Base-by-base conservation (phyloP, 2,888 invertebrate genomes). In the Metellina segmentata region DNA sequence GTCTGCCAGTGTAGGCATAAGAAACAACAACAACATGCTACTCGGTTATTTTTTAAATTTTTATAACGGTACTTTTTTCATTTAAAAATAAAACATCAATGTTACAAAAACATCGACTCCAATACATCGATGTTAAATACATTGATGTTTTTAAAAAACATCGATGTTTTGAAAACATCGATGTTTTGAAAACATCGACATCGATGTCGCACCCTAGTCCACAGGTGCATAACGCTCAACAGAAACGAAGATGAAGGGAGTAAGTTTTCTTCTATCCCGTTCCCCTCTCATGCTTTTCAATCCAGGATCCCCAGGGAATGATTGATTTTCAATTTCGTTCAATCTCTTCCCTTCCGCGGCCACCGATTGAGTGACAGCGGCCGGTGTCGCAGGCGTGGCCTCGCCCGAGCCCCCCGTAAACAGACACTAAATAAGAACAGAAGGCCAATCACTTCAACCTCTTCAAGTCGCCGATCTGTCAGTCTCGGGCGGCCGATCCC, bases 371-470 rank as follows among this genome's bases (percentile, higher is more conserved):
- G 34, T 52, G 61, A 75, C 20, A 74, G 83, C 34, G 83, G 52
- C 51, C 49, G 48, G 81, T 48, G 52, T 53, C 34, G 9, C 53
- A 75, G 85, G 85, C 85, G 85, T 85, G 85, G 85, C 53, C 74
- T 20, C 72, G 4, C 72, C n/a, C 52, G n/a, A 16, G 53, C 72
- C 52, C 71, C 70, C n/a, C 52, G 52, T 20, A 9, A 70, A 71
- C 71, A 34, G 75, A 75, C 49, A 75, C 6, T 34, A 20, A 51
- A 72, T 82, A 82, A 82, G 51, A 11, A 52, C 34, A 82, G 71
- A 82, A 82, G 82, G 82, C 82, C 82, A 82, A 82, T 82, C 82
- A 81, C 69, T 48, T 51, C 71, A 11, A 70, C 71, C 82, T 72
- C 71, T 72, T 82, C 71, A 9, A 82, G 20, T 72, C n/a, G 72